Percentiles rank a stretch among this genome's conserved stretches.
Conservation (phyloP, 2,888 invertebrate genomes). For the Drosophila dives region DNA sequence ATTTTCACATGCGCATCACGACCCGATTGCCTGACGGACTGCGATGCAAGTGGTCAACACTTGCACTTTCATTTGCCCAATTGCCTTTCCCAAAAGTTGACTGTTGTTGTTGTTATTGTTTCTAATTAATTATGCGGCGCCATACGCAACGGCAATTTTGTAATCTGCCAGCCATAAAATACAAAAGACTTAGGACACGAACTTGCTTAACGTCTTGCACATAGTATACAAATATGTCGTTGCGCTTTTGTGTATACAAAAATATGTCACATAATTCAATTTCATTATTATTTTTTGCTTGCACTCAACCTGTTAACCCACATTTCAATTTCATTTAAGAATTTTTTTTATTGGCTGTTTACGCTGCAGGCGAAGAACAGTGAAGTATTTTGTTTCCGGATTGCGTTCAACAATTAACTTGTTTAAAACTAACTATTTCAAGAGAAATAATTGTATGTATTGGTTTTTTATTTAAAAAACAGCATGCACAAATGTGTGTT, state of each 20-base stretch:
- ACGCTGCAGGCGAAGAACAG: not conserved
- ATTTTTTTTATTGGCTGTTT: conserved; percentile 29
- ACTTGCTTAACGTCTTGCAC: conserved; percentile 32
- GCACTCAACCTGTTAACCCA: conserved; percentile 63
- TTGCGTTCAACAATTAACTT: not conserved
- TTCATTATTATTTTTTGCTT: conserved; percentile 25
- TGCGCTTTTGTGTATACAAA: conserved; percentile 2
- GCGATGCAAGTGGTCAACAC: conserved; percentile 45
- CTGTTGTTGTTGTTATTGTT: conserved; percentile 17
- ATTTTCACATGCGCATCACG: conserved; percentile 62
- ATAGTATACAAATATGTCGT: not conserved
- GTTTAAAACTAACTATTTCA: not conserved
- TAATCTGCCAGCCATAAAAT: conserved; percentile 48
- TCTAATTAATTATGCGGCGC: conserved; percentile 66
- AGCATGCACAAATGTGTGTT: not conserved
- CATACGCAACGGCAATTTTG: conserved; percentile 48
- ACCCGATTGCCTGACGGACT: conserved; percentile 11
- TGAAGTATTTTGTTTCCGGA: not conserved
- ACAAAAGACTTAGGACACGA: conserved; percentile 72
- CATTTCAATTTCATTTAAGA: conserved; percentile 54
- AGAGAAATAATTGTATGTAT: not conserved
- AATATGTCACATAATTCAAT: conserved; percentile 34
- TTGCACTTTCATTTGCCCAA: conserved; percentile 71
- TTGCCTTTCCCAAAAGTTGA: conserved; percentile 35
- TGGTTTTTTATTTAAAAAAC: not conserved